phyloP scores from a whole-genome alignment of 2,797 vertebrate species.

The Spheniscus humboldti region DNA sequence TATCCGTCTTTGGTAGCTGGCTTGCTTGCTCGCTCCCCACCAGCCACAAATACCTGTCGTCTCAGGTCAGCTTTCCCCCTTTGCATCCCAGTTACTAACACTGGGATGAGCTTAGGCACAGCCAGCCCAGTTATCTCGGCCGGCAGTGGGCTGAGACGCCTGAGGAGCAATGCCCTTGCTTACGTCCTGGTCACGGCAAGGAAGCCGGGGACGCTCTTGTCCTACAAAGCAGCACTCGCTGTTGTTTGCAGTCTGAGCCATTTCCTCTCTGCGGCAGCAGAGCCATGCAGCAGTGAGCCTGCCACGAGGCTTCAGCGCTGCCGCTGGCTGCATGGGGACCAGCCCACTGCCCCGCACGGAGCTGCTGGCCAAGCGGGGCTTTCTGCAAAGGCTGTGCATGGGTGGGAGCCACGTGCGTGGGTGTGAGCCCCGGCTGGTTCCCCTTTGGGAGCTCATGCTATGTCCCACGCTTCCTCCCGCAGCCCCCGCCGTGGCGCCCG shows the following conservation, averaged over 20 bases:
- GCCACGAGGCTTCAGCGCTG: neutral
- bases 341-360: fast-evolving
- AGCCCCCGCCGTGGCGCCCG: slow-evolving; percentile 75
- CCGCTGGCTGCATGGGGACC: neutral
- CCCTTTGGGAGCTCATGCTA: neutral
- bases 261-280: neutral
- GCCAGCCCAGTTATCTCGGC: fast-evolving
- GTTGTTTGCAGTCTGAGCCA: too few relatives aligned
- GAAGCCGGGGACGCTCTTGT: fast-evolving
- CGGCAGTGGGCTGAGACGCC: fast-evolving
- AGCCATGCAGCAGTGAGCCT: neutral
- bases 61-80: neutral
- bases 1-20: neutral
- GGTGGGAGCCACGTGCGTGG: neutral
- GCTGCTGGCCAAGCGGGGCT: fast-evolving
- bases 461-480: neutral
- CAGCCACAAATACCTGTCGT: neutral
- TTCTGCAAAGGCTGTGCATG: fast-evolving
- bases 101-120: fast-evolving
- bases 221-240: neutral
- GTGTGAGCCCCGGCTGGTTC: neutral
- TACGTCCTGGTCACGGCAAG: fast-evolving
- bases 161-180: fast-evolving
- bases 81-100: fast-evolving
- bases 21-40: neutral